Evolutionary conservation across 1,140 invertebrate genomes (phyloP), one percentile per base, ranked within the genome.

Genomic region (Cydia splendana): DNA sequence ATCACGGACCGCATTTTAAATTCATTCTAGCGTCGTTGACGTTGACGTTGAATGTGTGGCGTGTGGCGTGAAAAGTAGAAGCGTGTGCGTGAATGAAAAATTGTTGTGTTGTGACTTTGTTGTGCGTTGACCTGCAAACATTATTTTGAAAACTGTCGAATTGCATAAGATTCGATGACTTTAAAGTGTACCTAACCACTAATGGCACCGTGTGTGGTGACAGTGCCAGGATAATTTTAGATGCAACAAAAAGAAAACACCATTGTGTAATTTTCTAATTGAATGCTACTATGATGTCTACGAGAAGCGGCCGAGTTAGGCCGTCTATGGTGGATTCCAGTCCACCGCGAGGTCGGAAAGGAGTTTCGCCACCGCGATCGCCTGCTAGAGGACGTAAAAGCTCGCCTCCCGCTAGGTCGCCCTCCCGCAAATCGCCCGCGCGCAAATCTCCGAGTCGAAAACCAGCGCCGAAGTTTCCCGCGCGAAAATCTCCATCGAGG

Each of bases 381-480:
- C 90, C 91, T 81, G 89, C 88, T 76, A 89, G 91, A 87, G 84
- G 81, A 67, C 83, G 88, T 48, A 93, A 92, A 86, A 88, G 78
- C 81, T 86, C 76, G 67, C 84, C 77, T 77, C 82, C 76, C 83
- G 86, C 77, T 80, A 77, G 75, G 77, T 67, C 82, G 62, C 78
- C 83, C 7, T 78, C 85, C 62, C 80, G 88, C 9, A 91, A 88
- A 57, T 91, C 88, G 24, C 90, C 89, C 18, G 82, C 90, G 18
- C 87, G 90, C 10, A 88, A 86, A 76, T 88, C 86, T 12, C 86
- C 85, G 6, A 86, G 84, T 75, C 80, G 86, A 30, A 89, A 89
- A 75, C 71, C 86, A 45, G 75, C 81, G 4, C 78, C 85, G 45
- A 86, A 88, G 69, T 88, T 86, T 81, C 84, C 89, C 65, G 86